Evolutionary conservation across 1,140 invertebrate genomes (phyloP).

Genomic region (Plutomurus gul): DNA sequence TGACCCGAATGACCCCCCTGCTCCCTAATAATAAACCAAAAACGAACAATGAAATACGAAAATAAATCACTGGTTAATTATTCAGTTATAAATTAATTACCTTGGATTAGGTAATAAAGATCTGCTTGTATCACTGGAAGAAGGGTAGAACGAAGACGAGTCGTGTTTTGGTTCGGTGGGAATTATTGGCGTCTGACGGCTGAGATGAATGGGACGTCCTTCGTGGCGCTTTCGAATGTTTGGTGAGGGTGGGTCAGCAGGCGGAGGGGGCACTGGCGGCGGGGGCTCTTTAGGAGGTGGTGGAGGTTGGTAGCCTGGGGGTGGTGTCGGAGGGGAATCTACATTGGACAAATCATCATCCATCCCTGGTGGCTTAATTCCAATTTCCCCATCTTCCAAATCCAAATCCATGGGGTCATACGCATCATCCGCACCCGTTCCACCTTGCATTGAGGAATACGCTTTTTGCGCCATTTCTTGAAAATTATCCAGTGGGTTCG

Average conservation of each 20-base stretch:
- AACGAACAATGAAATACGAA: neutral
- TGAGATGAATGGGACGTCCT: no score
- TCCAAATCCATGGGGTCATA: neutral
- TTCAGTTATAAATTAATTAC: no score
- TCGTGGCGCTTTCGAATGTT: no score
- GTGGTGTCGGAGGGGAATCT: neutral
- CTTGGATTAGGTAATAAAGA: no score
- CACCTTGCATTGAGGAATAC: neutral
- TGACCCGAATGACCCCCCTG: neutral
- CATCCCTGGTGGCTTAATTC: neutral
- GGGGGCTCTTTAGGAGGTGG: neutral
- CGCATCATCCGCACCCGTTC: neutral
- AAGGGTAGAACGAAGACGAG: no score
- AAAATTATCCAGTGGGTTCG: neutral
- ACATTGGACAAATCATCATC: neutral
- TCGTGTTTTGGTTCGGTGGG: no score
- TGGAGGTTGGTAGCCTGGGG: no score
- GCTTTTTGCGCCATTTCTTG: neutral
- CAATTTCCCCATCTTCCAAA: neutral
- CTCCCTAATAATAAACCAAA: no score
- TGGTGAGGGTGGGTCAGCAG: no score
- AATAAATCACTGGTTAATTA: neutral
- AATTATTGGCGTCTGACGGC: no score
- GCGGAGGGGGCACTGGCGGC: neutral
- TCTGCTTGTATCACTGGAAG: no score